Base-by-base conservation (phyloP, 92 coral and sea anemone genomes). In the Palythoa grandiflora region DNA sequence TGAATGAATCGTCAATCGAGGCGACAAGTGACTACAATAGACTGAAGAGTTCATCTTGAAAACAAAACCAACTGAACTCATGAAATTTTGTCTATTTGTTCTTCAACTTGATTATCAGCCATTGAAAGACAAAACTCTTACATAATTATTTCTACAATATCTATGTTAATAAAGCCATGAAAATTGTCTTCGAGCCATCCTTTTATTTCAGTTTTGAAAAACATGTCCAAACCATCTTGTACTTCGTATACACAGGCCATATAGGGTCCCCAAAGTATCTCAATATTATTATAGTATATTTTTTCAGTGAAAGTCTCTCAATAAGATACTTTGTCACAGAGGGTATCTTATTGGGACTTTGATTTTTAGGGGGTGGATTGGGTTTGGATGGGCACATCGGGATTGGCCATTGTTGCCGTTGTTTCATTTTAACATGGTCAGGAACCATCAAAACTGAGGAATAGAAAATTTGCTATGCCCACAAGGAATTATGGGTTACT, bases 401-500 rank as follows among this genome's bases (percentile, higher is more conserved):
- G 28, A 28, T 28, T 28, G 28, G 28, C 28, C 28, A 28, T 28
- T 28, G 28, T 28, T 28, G 28, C 28, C 0, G 28, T 28, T 28
- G 28, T 28, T 28, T 28, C 28, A 28, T 28, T 28, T 28, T 28
- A 28, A 28, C 28, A 28, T 28, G 28, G 28, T 28, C 28, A 28
- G 28, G 28, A 28, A 28, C 28, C 28, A 28, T 28, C 28, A 28
- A 28, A 28, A 28, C 28, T 28, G 28, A 28, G 0, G 28, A 28
- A 28, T 28, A 28, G 28, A 28, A 28, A 28, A 28, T 28, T 28
- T 28, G 28, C 28, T 28, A 28, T 28, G 28, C 28, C 28, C 28
- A 36, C 72, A 66, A 66, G 38, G 72, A 21, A 66, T 66, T 36
- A 66, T 66, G 72, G 72, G 72, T 66, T 15, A 66, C n/a, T 17